These are phyloP conservation scores for Agapostemon virescens DNA, from an alignment of 2,888 invertebrate species.

Conservation along the genomic window DNA sequence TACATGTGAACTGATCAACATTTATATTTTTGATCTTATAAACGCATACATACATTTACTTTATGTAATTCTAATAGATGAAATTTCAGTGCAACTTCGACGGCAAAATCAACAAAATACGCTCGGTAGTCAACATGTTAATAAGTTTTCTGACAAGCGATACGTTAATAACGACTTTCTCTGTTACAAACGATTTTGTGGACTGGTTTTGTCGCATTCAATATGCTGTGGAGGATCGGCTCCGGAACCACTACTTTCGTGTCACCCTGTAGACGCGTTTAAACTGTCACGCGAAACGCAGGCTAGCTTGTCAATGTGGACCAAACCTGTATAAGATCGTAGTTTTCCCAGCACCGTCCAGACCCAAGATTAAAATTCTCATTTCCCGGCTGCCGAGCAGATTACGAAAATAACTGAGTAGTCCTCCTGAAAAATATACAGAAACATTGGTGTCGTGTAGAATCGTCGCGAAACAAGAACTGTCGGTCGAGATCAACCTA, in stretches of 20 bases:
- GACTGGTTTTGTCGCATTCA: neutral
- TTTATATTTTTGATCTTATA: neutral
- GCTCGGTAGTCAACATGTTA: neutral
- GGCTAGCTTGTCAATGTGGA: slow-evolving; percentile 46
- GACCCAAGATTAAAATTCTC: slow-evolving; percentile 97
- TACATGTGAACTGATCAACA: neutral
- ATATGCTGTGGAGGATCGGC: neutral
- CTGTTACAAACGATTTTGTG: neutral
- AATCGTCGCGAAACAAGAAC: neutral
- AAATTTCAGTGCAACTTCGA: too few species aligned
- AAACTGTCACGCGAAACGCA: slow-evolving; percentile 51
- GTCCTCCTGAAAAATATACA: slow-evolving; percentile 86
- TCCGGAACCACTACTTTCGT: neutral
- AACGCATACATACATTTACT: neutral
- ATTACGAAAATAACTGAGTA: slow-evolving; percentile 97
- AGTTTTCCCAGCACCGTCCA: slow-evolving; percentile 99
- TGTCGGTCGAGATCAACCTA: slow-evolving; percentile 6
- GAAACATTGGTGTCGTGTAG: neutral
- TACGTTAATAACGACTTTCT: neutral
- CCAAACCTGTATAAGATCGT: slow-evolving; percentile 94
- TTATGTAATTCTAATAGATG: neutral
- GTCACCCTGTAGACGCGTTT: slow-evolving; percentile 1
- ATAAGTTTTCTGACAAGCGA: neutral
- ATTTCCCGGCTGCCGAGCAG: slow-evolving; percentile 98
- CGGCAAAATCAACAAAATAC: neutral